Percentiles rank a stretch among this genome's conserved stretches.
Evolutionary conservation across 2,113 vertebrate species (phyloP).

Genomic region (Craseonycteris thonglongyai): DNA sequence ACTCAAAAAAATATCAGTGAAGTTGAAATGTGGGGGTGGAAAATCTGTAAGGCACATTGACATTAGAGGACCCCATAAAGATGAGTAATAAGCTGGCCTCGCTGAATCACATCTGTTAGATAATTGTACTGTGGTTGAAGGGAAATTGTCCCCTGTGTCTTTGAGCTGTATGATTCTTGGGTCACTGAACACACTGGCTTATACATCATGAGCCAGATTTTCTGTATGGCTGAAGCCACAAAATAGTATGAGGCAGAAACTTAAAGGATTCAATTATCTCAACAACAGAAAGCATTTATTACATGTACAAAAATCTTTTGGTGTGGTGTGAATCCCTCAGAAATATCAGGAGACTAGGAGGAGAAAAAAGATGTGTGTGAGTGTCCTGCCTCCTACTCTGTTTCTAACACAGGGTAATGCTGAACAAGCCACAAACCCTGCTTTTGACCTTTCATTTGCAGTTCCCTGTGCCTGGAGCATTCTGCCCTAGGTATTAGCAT

Average conservation of each 20-base stretch:
- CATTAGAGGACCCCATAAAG: neutral
- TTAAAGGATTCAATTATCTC: neutral
- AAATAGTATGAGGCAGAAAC: neutral
- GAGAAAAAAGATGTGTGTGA: neutral
- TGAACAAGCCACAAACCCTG: fast-evolving
- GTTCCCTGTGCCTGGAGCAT: neutral
- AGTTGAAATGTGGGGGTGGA: neutral
- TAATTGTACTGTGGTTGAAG: neutral
- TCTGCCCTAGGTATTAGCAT: neutral
- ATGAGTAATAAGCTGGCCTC: neutral
- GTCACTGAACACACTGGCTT: neutral
- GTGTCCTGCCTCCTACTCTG: neutral
- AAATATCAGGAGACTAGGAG: neutral
- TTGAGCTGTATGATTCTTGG: neutral
- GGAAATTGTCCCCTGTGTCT: neutral
- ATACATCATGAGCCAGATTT: neutral
- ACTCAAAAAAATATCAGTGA: neutral
- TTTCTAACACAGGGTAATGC: neutral
- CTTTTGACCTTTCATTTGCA: neutral
- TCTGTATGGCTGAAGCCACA: neutral
- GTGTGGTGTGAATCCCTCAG: neutral
- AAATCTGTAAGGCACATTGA: neutral
- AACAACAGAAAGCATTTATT: neutral
- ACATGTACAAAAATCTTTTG: neutral
- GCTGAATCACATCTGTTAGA: neutral